A percentile compares a stretch with the other conserved stretches of the same genome.
Conservation (phyloP, 2,797 vertebrate genomes). For the Varecia variegata region DNA sequence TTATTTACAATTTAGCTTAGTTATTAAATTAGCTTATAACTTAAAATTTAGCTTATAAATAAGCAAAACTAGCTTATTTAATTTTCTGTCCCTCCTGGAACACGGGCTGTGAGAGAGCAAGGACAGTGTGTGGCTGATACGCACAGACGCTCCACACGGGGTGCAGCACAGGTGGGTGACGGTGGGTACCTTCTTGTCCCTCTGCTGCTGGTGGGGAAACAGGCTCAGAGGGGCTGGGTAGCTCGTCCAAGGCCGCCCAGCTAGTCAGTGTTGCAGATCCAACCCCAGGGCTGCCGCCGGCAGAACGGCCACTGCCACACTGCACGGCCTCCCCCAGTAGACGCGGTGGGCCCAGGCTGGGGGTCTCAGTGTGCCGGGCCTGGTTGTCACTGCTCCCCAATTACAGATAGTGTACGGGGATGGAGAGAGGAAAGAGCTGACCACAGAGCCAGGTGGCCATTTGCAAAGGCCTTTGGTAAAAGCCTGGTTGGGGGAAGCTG, state of each 20-base stretch:
- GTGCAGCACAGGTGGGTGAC: background rate
- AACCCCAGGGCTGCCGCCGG: background rate
- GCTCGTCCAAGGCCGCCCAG: background rate
- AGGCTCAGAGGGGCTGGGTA: background rate
- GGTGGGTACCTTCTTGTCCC: background rate
- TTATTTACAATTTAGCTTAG: background rate
- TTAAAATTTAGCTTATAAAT: background rate
- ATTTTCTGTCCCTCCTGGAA: background rate
- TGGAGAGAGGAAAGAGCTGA: background rate
- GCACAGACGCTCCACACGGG: too few relatives aligned
- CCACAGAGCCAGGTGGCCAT: background rate
- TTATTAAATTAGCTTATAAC: background rate
- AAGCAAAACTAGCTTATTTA: background rate
- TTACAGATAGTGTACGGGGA: background rate
- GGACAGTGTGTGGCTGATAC: background rate
- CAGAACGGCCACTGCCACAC: background rate
- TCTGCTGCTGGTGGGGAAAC: background rate
- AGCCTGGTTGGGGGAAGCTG: background rate
- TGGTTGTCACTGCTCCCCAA: background rate
- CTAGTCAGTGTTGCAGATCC: background rate
- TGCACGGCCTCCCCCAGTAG: too few relatives aligned
- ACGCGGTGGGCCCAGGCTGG: background rate
- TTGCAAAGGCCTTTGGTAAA: background rate
- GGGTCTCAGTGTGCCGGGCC: background rate
- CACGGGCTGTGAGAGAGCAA: background rate